A percentile compares a stretch with the other conserved stretches of the same genome.
These are phyloP conservation scores for Rugalucina vietnamica DNA, from an alignment of 2,888 invertebrate species.

Conservation along the genomic window DNA sequence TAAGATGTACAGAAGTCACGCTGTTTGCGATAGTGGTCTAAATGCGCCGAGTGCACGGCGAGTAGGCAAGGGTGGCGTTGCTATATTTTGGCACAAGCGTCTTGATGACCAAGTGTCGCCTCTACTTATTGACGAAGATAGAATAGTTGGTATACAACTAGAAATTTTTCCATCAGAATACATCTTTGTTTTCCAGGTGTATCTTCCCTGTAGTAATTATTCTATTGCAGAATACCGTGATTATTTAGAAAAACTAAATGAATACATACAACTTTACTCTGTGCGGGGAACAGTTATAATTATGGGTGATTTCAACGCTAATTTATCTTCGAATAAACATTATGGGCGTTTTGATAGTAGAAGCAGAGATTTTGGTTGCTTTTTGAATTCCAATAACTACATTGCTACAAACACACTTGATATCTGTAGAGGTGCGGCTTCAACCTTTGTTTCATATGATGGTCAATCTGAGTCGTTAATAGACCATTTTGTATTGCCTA, in stretches of 20 bases:
- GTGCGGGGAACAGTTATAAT: background rate
- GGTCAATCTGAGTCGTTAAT: background rate
- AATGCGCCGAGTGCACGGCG: background rate
- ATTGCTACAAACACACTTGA: conserved; percentile 1
- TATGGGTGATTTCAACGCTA: conserved; percentile 1
- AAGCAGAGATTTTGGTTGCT: background rate
- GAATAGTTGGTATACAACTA: background rate
- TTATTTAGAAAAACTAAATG: background rate
- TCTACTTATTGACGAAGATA: background rate
- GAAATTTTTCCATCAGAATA: conserved; percentile 1
- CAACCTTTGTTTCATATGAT: conserved; percentile 3
- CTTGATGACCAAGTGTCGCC: background rate
- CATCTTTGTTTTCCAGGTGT: background rate
- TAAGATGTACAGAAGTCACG: background rate
- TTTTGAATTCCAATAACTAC: background rate
- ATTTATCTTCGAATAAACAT: background rate
- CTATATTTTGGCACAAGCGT: conserved; percentile 17
- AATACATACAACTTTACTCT: background rate
- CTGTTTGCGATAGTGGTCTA: background rate
- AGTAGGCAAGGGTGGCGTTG: conserved; percentile 20
- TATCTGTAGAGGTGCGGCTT: background rate
- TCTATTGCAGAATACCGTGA: background rate
- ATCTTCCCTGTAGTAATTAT: conserved; percentile 1
- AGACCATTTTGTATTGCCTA: background rate
- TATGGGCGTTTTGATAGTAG: conserved; percentile 1